phyloP scores from a whole-genome alignment of 1,140 invertebrate species.

The Drosophila nannoptera region DNA sequence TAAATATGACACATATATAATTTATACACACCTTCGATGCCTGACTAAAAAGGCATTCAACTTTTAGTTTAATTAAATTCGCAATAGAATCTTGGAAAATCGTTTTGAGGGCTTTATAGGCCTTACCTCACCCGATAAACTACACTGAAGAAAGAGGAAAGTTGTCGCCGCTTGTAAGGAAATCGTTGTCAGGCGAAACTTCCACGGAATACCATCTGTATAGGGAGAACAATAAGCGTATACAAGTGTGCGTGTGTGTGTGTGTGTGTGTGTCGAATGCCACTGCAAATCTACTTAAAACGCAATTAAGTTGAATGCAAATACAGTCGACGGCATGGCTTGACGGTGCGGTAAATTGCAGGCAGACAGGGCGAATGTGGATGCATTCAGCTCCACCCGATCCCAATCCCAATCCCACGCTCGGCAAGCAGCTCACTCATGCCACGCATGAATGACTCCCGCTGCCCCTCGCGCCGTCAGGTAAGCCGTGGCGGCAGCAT shows the following conservation, averaged over 20 bases:
- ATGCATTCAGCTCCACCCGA: slow-evolving; percentile 23
- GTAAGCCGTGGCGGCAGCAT: slow-evolving; percentile 34
- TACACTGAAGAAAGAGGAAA: background rate
- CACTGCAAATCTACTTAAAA: slow-evolving; percentile 76
- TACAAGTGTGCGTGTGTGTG: slow-evolving; percentile 6
- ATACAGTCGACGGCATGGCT: slow-evolving; percentile 50
- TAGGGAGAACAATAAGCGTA: slow-evolving; percentile 12
- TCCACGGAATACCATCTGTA: background rate
- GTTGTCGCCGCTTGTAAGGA: slow-evolving; percentile 14
- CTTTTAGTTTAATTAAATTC: slow-evolving; percentile 6
- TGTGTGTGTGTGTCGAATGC: slow-evolving; percentile 46
- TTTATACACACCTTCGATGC: slow-evolving; percentile 1
- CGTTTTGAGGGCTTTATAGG: background rate
- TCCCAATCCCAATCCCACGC: background rate
- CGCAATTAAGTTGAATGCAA: slow-evolving; percentile 76
- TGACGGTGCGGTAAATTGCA: slow-evolving; percentile 33
- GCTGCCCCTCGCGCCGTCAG: background rate
- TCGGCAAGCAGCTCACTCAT: background rate
- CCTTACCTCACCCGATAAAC: background rate
- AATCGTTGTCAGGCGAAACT: slow-evolving; percentile 26
- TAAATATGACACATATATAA: background rate
- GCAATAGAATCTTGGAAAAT: background rate
- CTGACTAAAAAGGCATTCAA: slow-evolving; percentile 1
- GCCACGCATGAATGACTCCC: too few species aligned
- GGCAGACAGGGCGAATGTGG: slow-evolving; percentile 28